phyloP scores from a whole-genome alignment of 2,113 vertebrate genomes.

The Neolamprologus sp. region DNA sequence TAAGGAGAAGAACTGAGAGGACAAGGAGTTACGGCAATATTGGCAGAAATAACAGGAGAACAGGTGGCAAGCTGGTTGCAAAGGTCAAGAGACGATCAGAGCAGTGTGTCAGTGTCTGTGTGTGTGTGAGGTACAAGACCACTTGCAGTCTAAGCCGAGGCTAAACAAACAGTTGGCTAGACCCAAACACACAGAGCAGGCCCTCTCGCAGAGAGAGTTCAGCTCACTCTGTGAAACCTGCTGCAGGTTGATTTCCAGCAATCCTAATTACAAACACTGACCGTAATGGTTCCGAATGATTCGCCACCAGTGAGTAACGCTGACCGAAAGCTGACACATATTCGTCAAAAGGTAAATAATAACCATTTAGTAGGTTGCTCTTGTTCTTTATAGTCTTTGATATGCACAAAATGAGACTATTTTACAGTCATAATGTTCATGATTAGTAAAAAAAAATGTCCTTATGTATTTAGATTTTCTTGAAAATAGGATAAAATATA shows the following conservation, averaged over 20 bases:
- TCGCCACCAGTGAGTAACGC: background rate
- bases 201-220: background rate
- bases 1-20: constrained; percentile 27
- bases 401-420: background rate
- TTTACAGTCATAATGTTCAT: background rate
- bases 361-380: background rate
- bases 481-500: background rate
- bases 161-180: constrained; percentile 40
- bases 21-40: constrained; percentile 43
- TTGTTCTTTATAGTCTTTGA: background rate
- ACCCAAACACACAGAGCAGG: background rate
- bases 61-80: constrained; percentile 39
- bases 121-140: constrained; percentile 20
- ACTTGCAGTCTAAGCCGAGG: constrained; percentile 14
- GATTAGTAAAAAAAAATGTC: background rate
- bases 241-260: background rate
- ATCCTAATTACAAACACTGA: background rate
- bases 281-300: background rate
- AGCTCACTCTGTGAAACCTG: background rate
- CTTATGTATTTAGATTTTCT: background rate
- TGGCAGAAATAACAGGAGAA: constrained; percentile 51
- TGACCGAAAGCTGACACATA: background rate
- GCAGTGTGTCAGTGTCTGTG: background rate
- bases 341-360: background rate
- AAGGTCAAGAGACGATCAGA: constrained; percentile 43